Evolutionary conservation across 2,888 invertebrate genomes (phyloP), one percentile per base, ranked within the genome.

Genomic region (Trissonchulus sp.): DNA sequence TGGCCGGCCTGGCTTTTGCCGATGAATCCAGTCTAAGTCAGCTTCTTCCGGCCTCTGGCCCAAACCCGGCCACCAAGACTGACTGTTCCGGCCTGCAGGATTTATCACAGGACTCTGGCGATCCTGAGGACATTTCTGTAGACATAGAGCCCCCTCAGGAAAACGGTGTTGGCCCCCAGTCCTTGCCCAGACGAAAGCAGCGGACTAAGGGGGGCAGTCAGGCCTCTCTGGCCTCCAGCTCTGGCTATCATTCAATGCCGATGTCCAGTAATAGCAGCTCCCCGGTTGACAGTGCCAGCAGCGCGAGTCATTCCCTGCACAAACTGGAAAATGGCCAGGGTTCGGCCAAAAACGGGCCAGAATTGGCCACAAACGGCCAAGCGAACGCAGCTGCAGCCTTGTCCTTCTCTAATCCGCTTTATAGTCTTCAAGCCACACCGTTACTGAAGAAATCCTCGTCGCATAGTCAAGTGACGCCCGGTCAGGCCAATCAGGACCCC

Each of bases 231-330:
- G n/a, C 73, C 62, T 18, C 48, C 65, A 28, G 31, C 35, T 80
- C 80, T 60, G 83, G 83, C 38, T 83, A 83, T 73, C 78, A 81
- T 72, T 81, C 81, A 72, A 81, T 81, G 62, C 81, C 80, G 74
- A 78, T 78, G 31, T 37, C 68, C 1, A 33, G 68, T 48, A 74
- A 65, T 62, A n/a, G 37, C 28, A 74, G 65, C 69, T 65, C 65
- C 33, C 35, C 73, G 2, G 73, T 73, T 1, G 73, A 73, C 8
- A 62, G 65, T 36, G 38, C 30, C 71, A 68, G 68, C 34, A 37
- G 68, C 31, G 60, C 1, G 35, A 38, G 8, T 63, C 62, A 33
- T 31, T 60, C 34, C 68, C 68, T 33, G 65, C n/a, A n/a, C n/a
- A n/a, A n/a, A n/a, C n/a, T n/a, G n/a, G n/a, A n/a, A n/a, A n/a